Conservation (phyloP, 2,113 vertebrate species). For the Oncorhynchus clarkii region DNA sequence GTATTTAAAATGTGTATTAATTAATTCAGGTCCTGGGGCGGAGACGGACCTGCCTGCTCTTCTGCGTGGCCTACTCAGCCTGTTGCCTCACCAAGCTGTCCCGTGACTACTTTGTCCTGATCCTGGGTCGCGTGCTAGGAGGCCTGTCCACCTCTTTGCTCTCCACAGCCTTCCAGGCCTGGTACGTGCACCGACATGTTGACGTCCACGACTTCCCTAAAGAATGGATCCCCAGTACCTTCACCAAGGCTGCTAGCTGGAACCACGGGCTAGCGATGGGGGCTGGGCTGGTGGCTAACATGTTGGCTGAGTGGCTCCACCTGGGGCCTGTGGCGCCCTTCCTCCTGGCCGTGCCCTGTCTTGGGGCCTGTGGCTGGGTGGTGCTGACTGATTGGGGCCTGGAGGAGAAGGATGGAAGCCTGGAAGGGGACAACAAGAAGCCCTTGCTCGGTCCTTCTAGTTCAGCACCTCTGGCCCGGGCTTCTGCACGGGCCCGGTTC, state of each 20-base stretch:
- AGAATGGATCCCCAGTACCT: slow-evolving; percentile 89
- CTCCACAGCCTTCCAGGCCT: slow-evolving; percentile 84
- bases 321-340: slow-evolving; percentile 89
- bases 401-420: slow-evolving; percentile 71
- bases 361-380: slow-evolving; percentile 77
- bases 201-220: slow-evolving; percentile 84
- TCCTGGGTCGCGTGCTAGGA: slow-evolving; percentile 81
- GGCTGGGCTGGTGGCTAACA: slow-evolving; percentile 84
- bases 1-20: too few species aligned
- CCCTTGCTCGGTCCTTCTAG: slow-evolving; percentile 37
- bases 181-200: slow-evolving; percentile 86
- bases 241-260: slow-evolving; percentile 83
- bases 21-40: slow-evolving; percentile 70
- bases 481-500: slow-evolving; percentile 64
- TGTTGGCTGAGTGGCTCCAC: slow-evolving; percentile 83
- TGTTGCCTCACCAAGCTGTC: slow-evolving; percentile 91
- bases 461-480: slow-evolving; percentile 24
- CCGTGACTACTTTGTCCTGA: slow-evolving; percentile 86
- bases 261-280: slow-evolving; percentile 83
- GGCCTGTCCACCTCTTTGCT: slow-evolving; percentile 88
- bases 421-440: slow-evolving; percentile 53
- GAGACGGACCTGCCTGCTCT: slow-evolving; percentile 84
- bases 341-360: slow-evolving; percentile 82
- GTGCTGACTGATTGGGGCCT: slow-evolving; percentile 83
- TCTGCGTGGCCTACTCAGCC: slow-evolving; percentile 81